These are phyloP conservation scores for Cyclophora punctaria DNA, from an alignment of 2,888 invertebrate genomes.

Conservation along the genomic window DNA sequence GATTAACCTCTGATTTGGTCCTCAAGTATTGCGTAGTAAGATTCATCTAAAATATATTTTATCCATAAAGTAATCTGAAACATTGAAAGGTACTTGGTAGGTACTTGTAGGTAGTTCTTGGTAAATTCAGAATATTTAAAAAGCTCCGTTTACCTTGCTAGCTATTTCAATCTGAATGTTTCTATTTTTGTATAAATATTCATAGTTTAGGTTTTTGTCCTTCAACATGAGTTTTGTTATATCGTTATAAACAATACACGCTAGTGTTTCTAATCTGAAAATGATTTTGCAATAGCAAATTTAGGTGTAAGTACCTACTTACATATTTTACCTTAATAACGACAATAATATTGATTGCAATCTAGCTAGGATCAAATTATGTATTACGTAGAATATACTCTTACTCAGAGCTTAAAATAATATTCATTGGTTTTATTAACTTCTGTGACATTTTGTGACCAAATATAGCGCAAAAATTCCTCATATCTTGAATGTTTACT, in stretches of 20 bases:
- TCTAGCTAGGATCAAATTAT: too few species aligned
- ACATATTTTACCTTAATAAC: too few species aligned
- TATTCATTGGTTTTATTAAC: constrained; percentile 30
- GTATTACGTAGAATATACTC: constrained; percentile 10
- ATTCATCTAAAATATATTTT: constrained; percentile 41
- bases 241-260: constrained; percentile 35
- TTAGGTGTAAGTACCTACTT: too few species aligned
- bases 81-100: not conserved
- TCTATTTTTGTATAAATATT: constrained; percentile 12
- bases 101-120: not conserved
- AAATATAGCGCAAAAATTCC: constrained; percentile 27
- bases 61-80: constrained; percentile 55
- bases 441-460: constrained; percentile 37
- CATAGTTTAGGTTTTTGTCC: constrained; percentile 12
- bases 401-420: constrained; percentile 41
- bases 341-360: too few species aligned
- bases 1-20: constrained; percentile 48
- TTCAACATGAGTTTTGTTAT: constrained; percentile 28
- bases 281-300: too few species aligned
- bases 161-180: constrained; percentile 35
- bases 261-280: constrained; percentile 37
- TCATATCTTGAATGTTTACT: too few species aligned
- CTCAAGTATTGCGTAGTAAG: constrained; percentile 37
- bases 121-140: not conserved
- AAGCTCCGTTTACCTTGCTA: constrained; percentile 3